Conservation (phyloP, 2,113 vertebrate genomes). For the Telmatochromis sp. region DNA sequence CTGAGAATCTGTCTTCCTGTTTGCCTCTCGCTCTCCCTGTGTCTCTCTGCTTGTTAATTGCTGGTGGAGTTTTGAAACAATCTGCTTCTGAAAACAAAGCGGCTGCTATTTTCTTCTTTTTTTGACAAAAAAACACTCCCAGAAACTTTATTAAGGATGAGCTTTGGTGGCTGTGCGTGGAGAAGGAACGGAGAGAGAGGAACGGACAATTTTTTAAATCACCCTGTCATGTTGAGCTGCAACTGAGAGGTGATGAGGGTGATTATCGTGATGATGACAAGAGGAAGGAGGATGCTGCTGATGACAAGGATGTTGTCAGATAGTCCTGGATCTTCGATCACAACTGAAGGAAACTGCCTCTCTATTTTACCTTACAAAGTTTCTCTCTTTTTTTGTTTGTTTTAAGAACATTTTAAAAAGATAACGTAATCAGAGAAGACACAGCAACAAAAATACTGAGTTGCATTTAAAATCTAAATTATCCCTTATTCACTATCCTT, state of each 20-base stretch:
- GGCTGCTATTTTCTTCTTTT: neutral
- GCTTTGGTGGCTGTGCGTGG: neutral
- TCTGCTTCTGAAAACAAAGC: conserved; percentile 55
- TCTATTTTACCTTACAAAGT: neutral
- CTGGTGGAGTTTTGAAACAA: conserved; percentile 51
- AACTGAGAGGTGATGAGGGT: neutral
- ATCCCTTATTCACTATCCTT: neutral
- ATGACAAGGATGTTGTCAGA: neutral
- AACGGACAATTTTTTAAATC: no score
- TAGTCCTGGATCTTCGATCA: neutral
- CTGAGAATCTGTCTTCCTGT: conserved; percentile 49
- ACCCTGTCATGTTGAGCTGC: neutral
- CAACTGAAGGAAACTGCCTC: neutral
- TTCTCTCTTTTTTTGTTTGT: neutral
- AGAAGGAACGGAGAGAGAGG: neutral
- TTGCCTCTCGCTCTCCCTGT: conserved; percentile 22
- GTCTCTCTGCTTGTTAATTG: conserved; percentile 63
- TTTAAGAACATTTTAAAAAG: neutral
- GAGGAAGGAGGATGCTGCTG: neutral
- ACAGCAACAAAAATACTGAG: neutral
- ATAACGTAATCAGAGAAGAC: neutral
- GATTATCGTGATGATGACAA: neutral
- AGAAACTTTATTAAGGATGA: neutral
- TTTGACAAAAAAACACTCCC: neutral
- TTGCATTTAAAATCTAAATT: neutral